phyloP scores from a whole-genome alignment of 2,797 vertebrate species.

The Esox masquinongy region DNA sequence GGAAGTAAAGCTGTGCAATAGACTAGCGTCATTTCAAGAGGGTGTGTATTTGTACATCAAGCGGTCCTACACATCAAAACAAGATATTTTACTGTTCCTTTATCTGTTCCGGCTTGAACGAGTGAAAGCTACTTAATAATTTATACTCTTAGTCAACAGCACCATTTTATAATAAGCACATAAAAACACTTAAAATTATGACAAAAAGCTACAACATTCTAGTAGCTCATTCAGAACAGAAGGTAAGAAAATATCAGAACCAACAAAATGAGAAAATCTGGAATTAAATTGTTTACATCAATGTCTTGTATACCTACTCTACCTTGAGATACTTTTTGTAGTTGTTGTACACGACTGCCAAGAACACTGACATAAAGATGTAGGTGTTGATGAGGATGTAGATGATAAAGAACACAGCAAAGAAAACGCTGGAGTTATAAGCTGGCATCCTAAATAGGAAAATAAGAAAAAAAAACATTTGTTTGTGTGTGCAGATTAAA shows the following conservation, averaged over 20 bases:
- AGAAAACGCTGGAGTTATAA: slow-evolving; percentile 82
- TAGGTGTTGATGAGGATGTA: slow-evolving; percentile 93
- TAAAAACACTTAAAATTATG: background rate
- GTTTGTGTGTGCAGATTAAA: background rate
- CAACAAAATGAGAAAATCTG: background rate
- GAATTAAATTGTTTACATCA: background rate
- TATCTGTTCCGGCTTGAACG: background rate
- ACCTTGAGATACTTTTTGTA: slow-evolving; percentile 96
- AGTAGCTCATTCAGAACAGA: background rate
- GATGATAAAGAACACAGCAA: slow-evolving; percentile 87
- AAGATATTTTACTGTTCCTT: background rate
- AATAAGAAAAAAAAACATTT: background rate
- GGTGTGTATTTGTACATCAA: background rate
- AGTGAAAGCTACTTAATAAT: background rate
- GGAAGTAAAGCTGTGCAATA: background rate
- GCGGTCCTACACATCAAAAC: background rate
- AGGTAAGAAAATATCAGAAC: background rate
- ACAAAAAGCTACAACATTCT: background rate
- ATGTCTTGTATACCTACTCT: slow-evolving; percentile 9
- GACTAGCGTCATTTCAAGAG: background rate
- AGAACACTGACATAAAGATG: slow-evolving; percentile 95
- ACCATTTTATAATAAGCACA: background rate
- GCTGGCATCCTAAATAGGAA: slow-evolving; percentile 88
- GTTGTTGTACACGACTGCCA: slow-evolving; percentile 95
- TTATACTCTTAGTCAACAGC: background rate